Base-by-base conservation (phyloP, 2,113 vertebrate genomes). In the Entosphenus tridentatus region DNA sequence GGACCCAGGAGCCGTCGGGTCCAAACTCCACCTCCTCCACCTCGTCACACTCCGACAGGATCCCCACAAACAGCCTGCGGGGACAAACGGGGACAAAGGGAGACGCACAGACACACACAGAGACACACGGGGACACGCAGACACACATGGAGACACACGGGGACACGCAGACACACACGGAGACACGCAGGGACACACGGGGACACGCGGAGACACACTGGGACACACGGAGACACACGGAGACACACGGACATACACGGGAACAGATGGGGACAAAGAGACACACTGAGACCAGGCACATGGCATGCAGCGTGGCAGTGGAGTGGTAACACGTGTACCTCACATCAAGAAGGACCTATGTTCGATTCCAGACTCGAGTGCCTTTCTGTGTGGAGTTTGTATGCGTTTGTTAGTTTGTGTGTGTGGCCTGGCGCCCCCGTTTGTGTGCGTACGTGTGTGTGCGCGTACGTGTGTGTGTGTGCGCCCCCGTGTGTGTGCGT, bases 21-120 rank as follows among this genome's bases (percentile, higher is more conserved):
- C 95, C 76, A 77, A 87, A 98, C 72, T 98, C 90, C 0, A 98
- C 95, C 76, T 98, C 93, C 39, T 96, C 91, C 0, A 89, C 86
- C 1, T 92, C 92, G 74, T 93, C 85, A 0, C 90, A 97, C 78
- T 95, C 86, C 0, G 82, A 91, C 73, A 98, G 79, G 74, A 97
- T 97, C 79, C 93, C 88, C 2, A 88, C 89, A 55, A 95, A 79
- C 14, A 95, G 83, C 77, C 93, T 98, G 78, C 18, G 57, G 57
- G 57, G 69, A 18, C 71, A 56, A 57, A 17, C 57, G 16, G 56
- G 7, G 12, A 56, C n/a, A 71, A 9, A 56, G 10, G 55, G 9
- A 3, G n/a, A 69, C 65, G 54, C 57, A 39, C 12, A 8, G n/a
- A 8, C 9, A 11, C 11, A 74, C 2, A 1, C 56, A 9, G 13